These are phyloP conservation scores for Drosophila bocki DNA, from an alignment of 1,140 invertebrate genomes.

Conservation along the genomic window DNA sequence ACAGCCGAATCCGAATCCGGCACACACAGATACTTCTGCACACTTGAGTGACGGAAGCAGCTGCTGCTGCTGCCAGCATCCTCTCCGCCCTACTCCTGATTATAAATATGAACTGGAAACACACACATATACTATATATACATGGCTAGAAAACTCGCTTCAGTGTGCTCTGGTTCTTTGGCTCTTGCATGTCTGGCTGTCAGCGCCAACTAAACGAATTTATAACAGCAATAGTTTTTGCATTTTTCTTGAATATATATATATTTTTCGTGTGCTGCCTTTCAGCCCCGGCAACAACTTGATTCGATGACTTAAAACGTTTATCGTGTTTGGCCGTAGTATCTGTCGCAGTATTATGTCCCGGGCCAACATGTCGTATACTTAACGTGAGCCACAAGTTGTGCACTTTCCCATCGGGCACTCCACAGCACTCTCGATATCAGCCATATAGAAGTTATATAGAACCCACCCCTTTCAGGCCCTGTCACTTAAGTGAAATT, in stretches of 20 bases:
- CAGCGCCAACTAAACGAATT: constrained; percentile 40
- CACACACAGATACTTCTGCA: constrained; percentile 29
- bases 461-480: neutral
- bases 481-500: constrained; percentile 46
- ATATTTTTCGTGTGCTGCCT: neutral
- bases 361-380: constrained; percentile 51
- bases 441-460: neutral
- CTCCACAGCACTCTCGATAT: constrained; percentile 9
- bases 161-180: neutral
- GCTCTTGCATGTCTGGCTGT: constrained; percentile 47
- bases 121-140: neutral
- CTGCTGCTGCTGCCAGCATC: constrained; percentile 20
- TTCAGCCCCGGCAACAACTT: constrained; percentile 21
- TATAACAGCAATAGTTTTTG: constrained; percentile 38
- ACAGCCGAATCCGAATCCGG: constrained; percentile 27
- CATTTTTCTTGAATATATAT: neutral
- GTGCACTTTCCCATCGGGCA: constrained; percentile 29
- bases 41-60: constrained; percentile 57
- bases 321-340: constrained; percentile 55
- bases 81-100: constrained; percentile 5
- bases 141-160: constrained; percentile 1
- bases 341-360: constrained; percentile 20
- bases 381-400: constrained; percentile 46
- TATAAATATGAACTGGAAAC: constrained; percentile 30
- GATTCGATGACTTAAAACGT: constrained; percentile 56